Conservation (phyloP, 2,888 invertebrate genomes). For the Caenorhabditis imperialis region DNA sequence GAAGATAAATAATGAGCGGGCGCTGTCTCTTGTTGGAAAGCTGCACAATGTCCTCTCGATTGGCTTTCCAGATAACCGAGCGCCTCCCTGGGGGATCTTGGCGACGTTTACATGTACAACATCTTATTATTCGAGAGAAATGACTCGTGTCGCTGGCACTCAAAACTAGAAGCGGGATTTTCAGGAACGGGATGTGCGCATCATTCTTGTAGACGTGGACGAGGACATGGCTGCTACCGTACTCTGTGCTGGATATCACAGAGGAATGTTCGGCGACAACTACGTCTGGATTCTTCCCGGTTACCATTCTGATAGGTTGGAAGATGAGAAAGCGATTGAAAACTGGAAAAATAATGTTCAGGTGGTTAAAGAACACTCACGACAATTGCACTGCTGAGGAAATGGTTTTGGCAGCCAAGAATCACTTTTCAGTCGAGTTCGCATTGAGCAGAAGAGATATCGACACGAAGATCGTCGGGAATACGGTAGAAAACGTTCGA, state of each 20-base stretch:
- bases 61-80: conserved; percentile 49
- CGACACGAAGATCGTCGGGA: conserved; percentile 56
- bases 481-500: no score
- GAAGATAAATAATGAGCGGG: conserved; percentile 55
- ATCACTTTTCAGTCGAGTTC: conserved; percentile 83
- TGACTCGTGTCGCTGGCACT: conserved; percentile 14
- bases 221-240: conserved; percentile 89
- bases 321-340: not conserved
- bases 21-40: conserved; percentile 24
- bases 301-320: conserved; percentile 75
- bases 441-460: conserved; percentile 63
- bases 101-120: conserved; percentile 43
- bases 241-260: conserved; percentile 77
- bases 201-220: conserved; percentile 95
- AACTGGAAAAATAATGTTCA: conserved; percentile 5
- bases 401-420: conserved; percentile 23
- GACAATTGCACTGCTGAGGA: conserved; percentile 50
- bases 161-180: conserved; percentile 36
- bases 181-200: conserved; percentile 88
- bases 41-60: conserved; percentile 52
- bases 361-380: conserved; percentile 39
- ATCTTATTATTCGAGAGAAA: conserved; percentile 53
- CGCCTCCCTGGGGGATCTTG: conserved; percentile 27
- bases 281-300: conserved; percentile 96
- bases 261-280: conserved; percentile 87